Conservation (phyloP, 2,113 vertebrate species). For the Noctilio leporinus region DNA sequence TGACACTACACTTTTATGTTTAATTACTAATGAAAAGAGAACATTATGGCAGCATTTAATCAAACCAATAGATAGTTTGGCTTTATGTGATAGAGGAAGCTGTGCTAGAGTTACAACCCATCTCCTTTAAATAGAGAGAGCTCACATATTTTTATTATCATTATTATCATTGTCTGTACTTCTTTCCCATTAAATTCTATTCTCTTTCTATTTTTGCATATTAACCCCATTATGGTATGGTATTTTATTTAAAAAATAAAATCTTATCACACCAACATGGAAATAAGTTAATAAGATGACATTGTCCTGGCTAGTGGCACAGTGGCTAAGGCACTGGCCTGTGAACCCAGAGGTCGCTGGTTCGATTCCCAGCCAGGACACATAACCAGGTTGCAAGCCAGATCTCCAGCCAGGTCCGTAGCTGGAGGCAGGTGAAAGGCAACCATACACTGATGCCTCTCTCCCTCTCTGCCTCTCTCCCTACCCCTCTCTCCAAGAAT, state of each 20-base stretch:
- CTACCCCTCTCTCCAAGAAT: too few species aligned
- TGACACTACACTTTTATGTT: neutral
- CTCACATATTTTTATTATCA: neutral
- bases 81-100: neutral
- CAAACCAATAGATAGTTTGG: neutral
- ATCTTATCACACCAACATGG: neutral
- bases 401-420: too few species aligned
- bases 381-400: too few species aligned
- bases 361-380: too few species aligned
- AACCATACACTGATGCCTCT: too few species aligned
- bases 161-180: neutral
- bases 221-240: neutral
- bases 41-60: neutral
- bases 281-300: neutral
- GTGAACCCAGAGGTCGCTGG: too few species aligned
- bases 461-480: too few species aligned
- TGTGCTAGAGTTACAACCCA: neutral
- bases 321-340: too few species aligned
- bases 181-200: neutral
- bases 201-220: too few species aligned
- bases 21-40: neutral
- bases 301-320: too few species aligned
- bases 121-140: neutral
- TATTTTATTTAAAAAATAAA: constrained; percentile 19
- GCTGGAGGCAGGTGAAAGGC: too few species aligned